Percentiles rank a stretch among this genome's conserved stretches.
phyloP scores from a whole-genome alignment of 2,888 invertebrate species.

The Catocala sponsa region DNA sequence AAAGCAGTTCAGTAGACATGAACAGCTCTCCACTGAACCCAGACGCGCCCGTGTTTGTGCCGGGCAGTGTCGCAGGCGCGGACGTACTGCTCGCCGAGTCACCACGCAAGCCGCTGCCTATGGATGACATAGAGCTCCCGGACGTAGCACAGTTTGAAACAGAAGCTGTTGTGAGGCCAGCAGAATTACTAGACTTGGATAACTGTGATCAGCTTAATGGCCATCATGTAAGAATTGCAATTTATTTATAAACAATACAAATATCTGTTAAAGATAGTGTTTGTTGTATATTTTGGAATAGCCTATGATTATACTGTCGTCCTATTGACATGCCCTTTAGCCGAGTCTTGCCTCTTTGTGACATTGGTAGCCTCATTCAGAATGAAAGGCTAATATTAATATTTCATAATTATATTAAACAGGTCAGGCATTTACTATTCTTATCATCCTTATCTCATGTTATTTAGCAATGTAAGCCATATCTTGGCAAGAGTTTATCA shows the following conservation, averaged over 20 bases:
- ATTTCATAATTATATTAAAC: background rate
- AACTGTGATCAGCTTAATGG: conserved; percentile 87
- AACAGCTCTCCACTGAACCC: conserved; percentile 95
- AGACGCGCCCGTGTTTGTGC: conserved; percentile 95
- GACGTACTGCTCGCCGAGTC: conserved; percentile 90
- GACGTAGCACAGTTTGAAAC: conserved; percentile 90
- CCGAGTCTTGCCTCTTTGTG: too few species aligned
- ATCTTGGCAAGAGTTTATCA: conserved; percentile 5
- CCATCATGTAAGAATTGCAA: conserved; percentile 78
- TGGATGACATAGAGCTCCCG: conserved; percentile 89
- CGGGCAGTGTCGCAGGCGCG: conserved; percentile 86
- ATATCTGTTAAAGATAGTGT: too few species aligned
- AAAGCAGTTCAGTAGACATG: conserved; percentile 88
- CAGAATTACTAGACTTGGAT: conserved; percentile 86
- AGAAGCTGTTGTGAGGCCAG: conserved; percentile 89
- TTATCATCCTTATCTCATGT: conserved; percentile 4
- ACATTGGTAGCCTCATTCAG: too few species aligned
- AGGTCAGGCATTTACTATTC: background rate
- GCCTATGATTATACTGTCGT: too few species aligned
- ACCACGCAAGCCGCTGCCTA: conserved; percentile 90
- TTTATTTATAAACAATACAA: too few species aligned
- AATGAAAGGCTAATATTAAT: too few species aligned
- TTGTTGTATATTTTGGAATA: too few species aligned
- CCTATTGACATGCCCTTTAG: too few species aligned
- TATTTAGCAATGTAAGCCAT: background rate